Base-by-base conservation (phyloP, 2,888 invertebrate species). In the Pollenia griseotomentosa region DNA sequence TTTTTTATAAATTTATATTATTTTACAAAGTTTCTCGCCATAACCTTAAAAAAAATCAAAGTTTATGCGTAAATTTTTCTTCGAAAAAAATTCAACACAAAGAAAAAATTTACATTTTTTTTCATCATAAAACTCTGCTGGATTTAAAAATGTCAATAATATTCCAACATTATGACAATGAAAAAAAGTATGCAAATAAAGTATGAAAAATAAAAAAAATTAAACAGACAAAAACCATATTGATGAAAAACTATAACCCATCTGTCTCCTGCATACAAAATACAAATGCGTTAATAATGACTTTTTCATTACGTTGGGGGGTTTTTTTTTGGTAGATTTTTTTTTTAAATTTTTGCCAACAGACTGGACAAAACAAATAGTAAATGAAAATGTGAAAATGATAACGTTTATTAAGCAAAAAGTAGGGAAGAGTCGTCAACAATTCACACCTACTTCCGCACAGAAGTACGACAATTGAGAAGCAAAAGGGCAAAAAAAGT, bases 241-340 rank as follows among this genome's bases (percentile, higher is more conserved):
- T 84, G 84, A 80, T 79, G 44, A 74, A 82, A 84, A 88, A 85
- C 88, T 86, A 85, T 87, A 75, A 80, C 84, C 79, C 85, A 88
- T 83, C 84, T 86, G 88, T 85, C 84, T 78, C 61, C 61, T 63
- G 75, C 55, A 77, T 77, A 70, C 68, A 55, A 53, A 70, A 63
- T 40, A 51, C 84, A 88, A 88, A 88, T 89, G 89, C 86, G 87
- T 87, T 87, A 86, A 87, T 89, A 88, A 89, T 89, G 88, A 87
- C 89, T 83, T 81, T 83, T 83, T 83, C 77, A 77, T 77, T 46
- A 63, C 77, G 11, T 51, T 8, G 14, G 11, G 14, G 19, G 65
- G 53, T 16, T 61, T 73, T 19, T 46, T 81, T 55, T 8, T 53
- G 5, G 4, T 9, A 16, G 7, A 48, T 33, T 55, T 83, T 55